Conservation (phyloP, 2,113 vertebrate genomes). For the Stigmatopora argus region DNA sequence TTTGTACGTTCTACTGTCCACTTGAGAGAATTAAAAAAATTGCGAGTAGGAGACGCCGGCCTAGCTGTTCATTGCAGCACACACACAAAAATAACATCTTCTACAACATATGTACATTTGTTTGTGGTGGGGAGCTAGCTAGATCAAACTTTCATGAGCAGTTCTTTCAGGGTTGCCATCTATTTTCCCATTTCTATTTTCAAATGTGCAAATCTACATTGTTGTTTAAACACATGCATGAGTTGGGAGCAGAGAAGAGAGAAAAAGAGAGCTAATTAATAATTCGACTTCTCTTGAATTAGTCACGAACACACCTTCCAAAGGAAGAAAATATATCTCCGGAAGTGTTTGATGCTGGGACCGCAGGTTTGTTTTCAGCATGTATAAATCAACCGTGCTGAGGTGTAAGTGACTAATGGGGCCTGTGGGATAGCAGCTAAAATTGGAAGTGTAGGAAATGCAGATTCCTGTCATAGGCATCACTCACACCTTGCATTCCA, state of each 20-base stretch:
- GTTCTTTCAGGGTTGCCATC: conserved; percentile 58
- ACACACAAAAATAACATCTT: too few species aligned
- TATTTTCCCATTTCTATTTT: conserved; percentile 59
- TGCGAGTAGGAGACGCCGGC: too few species aligned
- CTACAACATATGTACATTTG: too few species aligned
- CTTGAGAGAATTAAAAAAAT: too few species aligned
- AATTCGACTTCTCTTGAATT: conserved; percentile 47
- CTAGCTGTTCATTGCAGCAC: too few species aligned
- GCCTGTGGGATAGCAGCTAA: conserved; percentile 45
- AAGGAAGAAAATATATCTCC: conserved; percentile 45
- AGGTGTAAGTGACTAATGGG: conserved; percentile 67
- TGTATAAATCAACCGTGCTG: conserved; percentile 57
- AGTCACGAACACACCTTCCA: conserved; percentile 37
- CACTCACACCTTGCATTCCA: conserved; percentile 30
- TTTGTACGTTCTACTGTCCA: too few species aligned
- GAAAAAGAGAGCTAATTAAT: conserved; percentile 64
- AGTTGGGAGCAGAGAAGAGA: conserved; percentile 45
- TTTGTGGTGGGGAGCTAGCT: too few species aligned
- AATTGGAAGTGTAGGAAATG: conserved; percentile 21
- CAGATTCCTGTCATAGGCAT: conserved; percentile 25
- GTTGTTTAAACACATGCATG: conserved; percentile 58
- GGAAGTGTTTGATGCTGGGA: conserved; percentile 63
- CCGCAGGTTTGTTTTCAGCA: conserved; percentile 58
- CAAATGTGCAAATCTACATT: conserved; percentile 68
- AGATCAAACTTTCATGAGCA: conserved; percentile 11